These are phyloP conservation scores for Epinotia nisella DNA, from an alignment of 2,888 invertebrate genomes.

Conservation along the genomic window DNA sequence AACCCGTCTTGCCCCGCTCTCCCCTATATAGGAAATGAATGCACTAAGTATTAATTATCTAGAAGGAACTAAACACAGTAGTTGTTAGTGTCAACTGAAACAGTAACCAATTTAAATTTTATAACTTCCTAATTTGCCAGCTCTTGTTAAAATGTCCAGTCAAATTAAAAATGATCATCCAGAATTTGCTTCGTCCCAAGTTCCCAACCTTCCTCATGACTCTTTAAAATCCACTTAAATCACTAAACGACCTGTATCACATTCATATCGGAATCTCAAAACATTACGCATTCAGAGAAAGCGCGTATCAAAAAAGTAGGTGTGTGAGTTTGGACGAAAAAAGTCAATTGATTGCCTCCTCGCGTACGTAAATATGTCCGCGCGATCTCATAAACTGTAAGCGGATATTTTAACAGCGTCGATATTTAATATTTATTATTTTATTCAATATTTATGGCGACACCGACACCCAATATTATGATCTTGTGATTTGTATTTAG, in stretches of 20 bases:
- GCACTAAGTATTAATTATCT: too few relatives aligned
- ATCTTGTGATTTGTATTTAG: conserved; percentile 78
- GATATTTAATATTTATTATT: conserved; percentile 84
- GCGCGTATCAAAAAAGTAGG: conserved; percentile 59
- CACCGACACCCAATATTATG: conserved; percentile 83
- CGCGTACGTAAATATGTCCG: conserved; percentile 80
- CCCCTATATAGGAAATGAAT: too few relatives aligned
- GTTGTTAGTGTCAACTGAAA: too few relatives aligned
- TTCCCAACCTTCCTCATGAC: background rate
- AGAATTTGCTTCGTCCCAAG: conserved; percentile 1
- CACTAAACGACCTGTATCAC: conserved; percentile 41
- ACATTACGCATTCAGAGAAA: conserved; percentile 63
- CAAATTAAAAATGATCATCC: too few relatives aligned
- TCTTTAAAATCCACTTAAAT: conserved; percentile 28
- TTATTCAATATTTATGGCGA: conserved; percentile 84
- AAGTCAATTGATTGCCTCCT: conserved; percentile 76
- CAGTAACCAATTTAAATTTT: too few relatives aligned
- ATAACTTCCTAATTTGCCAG: too few relatives aligned
- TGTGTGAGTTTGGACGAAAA: conserved; percentile 68
- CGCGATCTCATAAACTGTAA: conserved; percentile 83
- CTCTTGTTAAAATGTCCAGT: too few relatives aligned
- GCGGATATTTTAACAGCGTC: conserved; percentile 82
- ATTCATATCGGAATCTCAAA: conserved; percentile 52
- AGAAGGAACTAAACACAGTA: too few relatives aligned
- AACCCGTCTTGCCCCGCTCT: too few relatives aligned